These are phyloP conservation scores for Hyperopisus bebe DNA, from an alignment of 2,113 vertebrate species.

Conservation along the genomic window DNA sequence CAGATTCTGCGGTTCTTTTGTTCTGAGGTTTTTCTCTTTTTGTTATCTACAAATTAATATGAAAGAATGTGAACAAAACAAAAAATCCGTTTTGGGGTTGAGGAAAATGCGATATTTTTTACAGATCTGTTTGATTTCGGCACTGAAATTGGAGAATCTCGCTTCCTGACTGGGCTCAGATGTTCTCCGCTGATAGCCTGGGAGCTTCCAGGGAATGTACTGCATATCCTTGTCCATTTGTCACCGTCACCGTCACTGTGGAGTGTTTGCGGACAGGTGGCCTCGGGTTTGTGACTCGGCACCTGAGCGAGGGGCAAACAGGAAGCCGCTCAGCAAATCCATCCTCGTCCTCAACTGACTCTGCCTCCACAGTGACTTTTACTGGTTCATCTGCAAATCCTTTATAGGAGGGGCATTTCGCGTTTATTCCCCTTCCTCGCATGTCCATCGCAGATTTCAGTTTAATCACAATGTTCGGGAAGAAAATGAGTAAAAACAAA, in stretches of 20 bases:
- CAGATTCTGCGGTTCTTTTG: neutral
- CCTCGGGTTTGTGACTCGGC: neutral
- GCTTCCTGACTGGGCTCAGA: conserved; percentile 24
- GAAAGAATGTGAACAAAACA: neutral
- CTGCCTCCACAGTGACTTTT: neutral
- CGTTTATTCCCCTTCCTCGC: neutral
- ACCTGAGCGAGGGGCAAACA: neutral
- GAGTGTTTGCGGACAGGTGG: neutral
- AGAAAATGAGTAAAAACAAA: neutral
- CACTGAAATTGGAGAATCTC: conserved; percentile 6
- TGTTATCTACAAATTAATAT: neutral
- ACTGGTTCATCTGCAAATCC: neutral
- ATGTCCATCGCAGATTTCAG: neutral
- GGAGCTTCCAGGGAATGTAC: conserved; percentile 40
- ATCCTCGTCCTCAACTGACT: neutral
- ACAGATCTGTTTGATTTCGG: neutral
- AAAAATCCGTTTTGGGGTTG: neutral
- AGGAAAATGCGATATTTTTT: neutral
- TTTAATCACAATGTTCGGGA: neutral
- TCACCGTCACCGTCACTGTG: neutral
- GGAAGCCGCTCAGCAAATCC: conserved; percentile 9
- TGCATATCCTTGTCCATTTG: neutral
- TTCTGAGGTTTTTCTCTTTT: neutral
- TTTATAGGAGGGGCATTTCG: neutral
- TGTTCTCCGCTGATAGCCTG: conserved; percentile 21